Conservation (phyloP, 2,888 invertebrate species). For the Eristalinus aeneus region DNA sequence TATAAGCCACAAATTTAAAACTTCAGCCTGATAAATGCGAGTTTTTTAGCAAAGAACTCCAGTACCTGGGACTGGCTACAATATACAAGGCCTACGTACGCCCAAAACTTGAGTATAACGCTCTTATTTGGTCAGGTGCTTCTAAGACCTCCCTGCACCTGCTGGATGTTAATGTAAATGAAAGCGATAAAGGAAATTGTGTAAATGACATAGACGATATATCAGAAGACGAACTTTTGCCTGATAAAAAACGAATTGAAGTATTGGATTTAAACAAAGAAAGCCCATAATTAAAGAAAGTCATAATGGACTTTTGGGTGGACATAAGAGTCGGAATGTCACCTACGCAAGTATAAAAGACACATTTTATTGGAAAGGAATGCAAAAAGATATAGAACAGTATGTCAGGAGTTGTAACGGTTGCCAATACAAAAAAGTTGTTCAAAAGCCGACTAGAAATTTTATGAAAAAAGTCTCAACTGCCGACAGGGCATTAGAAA, state of each 20-base stretch:
- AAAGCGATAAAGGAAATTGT: not conserved
- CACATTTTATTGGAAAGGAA: not conserved
- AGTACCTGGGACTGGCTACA: too few relatives aligned
- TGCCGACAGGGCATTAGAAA: not conserved
- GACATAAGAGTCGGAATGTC: not conserved
- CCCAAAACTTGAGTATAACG: too few relatives aligned
- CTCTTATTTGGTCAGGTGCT: too few relatives aligned
- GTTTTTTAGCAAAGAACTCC: constrained; percentile 31
- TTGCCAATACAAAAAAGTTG: not conserved
- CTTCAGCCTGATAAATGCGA: constrained; percentile 31
- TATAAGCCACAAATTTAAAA: constrained; percentile 29
- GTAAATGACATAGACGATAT: not conserved
- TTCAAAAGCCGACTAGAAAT: not conserved
- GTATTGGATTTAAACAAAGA: not conserved
- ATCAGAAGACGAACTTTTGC: not conserved
- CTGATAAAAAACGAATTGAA: not conserved
- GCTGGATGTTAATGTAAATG: not conserved
- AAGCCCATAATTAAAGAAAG: not conserved
- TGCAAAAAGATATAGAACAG: constrained; percentile 2
- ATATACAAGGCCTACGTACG: too few relatives aligned
- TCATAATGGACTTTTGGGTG: not conserved
- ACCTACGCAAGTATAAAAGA: not conserved
- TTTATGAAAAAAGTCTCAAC: not conserved
- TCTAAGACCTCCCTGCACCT: too few relatives aligned
- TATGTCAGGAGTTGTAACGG: too few relatives aligned